Base-by-base conservation (phyloP, 2,113 vertebrate species). In the Poecilia latipinna region DNA sequence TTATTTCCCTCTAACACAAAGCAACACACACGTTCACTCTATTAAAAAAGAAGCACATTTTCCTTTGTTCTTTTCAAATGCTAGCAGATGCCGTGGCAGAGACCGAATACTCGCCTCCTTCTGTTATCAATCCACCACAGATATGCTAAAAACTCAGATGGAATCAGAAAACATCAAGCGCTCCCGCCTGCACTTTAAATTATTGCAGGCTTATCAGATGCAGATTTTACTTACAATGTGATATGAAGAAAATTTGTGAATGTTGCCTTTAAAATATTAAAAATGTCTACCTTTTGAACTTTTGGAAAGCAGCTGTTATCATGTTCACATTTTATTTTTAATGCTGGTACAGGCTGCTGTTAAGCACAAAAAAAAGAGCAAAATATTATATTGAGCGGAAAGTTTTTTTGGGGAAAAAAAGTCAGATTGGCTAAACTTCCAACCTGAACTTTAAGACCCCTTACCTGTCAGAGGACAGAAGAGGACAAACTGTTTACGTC, bases 61-160 rank as follows among this genome's bases (percentile, higher is more conserved):
- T 88, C 15, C 82, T 85, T 87, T 90, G 72, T 82, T 84, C 83
- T 82, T 72, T 70, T 77, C 68, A 93, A 90, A 90, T 90, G 82
- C 89, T 85, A 61, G 76, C 57, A 74, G 77, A 90, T 76, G 70
- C 57, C 39, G 31, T 68, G 77, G 83, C 83, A 82, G 69, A 82
- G 73, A 84, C 71, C 74, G 75, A 82, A 77, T 80, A 51, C 68
- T 79, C 74, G 70, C 68, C 72, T 70, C 66, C 61, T 60, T 48
- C 17, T 82, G 80, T 68, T 70, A 48, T 82, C 76, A 79, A 79
- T 79, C 82, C 61, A 71, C 28, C 44, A 61, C 72, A 82, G 66
- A 79, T 48, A 57, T 35, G 51, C 35, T 37, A 2, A 12, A 37
- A 17, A 68, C 57, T 29, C 26, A 68, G 68, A 70, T 42, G 28